Evolutionary conservation across 1,140 invertebrate species (phyloP).

Genomic region (Drosophila mojavensis): DNA sequence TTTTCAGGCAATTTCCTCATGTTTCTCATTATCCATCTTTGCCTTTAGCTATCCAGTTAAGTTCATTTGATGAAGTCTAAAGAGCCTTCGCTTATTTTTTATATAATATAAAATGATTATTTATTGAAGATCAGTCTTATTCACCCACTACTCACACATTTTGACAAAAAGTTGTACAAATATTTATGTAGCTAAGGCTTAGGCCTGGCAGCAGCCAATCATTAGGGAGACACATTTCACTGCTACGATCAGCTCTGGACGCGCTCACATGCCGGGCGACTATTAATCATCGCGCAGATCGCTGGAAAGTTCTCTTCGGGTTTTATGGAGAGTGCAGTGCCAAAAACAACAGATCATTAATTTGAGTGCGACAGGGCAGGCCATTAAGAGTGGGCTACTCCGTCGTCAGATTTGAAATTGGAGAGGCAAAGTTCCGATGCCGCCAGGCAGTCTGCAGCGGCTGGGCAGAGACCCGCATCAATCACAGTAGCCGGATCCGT

Average conservation of each 20-base stretch:
- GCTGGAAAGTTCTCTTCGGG: conserved; percentile 2
- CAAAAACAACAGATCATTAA: conserved; percentile 66
- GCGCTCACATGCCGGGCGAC: not conserved
- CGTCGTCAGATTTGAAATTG: conserved; percentile 59
- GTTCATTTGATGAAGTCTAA: no score
- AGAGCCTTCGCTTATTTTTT: no score
- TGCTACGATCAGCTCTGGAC: no score
- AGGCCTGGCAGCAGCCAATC: no score
- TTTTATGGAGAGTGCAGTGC: conserved; percentile 16
- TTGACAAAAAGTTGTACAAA: no score
- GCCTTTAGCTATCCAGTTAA: no score
- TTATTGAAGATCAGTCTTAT: no score
- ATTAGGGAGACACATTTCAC: not conserved
- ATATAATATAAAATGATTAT: no score
- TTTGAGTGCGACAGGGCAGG: conserved; percentile 20
- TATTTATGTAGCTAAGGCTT: no score
- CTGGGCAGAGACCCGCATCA: conserved; percentile 35
- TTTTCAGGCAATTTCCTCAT: no score
- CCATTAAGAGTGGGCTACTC: conserved; percentile 3
- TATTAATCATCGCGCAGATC: conserved; percentile 31
- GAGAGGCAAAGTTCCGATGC: conserved; percentile 73
- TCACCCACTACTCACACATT: no score
- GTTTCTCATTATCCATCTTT: no score
- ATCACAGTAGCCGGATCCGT: conserved; percentile 26
- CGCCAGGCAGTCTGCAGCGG: conserved; percentile 53